phyloP scores from a whole-genome alignment of 2,797 vertebrate genomes.

The Paratrypauchen microcephalus region DNA sequence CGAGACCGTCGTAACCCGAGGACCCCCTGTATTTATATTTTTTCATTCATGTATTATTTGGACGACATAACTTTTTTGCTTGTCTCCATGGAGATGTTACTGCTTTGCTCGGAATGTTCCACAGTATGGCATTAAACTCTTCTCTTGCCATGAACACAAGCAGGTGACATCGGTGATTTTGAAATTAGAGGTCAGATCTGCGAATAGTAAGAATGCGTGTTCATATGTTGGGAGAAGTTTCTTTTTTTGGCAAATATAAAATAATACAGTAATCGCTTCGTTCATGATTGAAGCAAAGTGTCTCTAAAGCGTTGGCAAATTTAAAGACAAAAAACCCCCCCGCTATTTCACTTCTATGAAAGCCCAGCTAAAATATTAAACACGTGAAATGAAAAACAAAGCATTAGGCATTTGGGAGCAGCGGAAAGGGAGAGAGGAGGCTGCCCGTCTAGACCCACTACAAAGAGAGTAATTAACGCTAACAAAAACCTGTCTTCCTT shows the following conservation, averaged over 20 bases:
- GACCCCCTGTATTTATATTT: too few species aligned
- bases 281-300: not conserved
- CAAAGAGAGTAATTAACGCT: slow-evolving; percentile 62
- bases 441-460: slow-evolving; percentile 42
- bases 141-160: too few species aligned
- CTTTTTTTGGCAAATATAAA: not conserved
- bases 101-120: too few species aligned
- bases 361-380: not conserved
- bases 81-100: too few species aligned
- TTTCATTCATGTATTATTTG: too few species aligned
- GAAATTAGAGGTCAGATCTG: too few species aligned
- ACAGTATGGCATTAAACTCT: too few species aligned
- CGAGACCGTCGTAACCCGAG: too few species aligned
- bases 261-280: not conserved
- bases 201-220: too few species aligned
- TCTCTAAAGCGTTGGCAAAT: not conserved
- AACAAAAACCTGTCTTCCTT: slow-evolving; percentile 59
- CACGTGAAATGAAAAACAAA: slow-evolving; percentile 9
- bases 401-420: slow-evolving; percentile 6
- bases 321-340: slow-evolving; percentile 17
- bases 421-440: slow-evolving; percentile 10
- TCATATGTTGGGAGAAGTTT: not conserved
- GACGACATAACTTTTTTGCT: too few species aligned
- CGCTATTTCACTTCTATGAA: not conserved
- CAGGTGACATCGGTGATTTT: too few species aligned